Evolutionary conservation across 2,113 vertebrate species (phyloP), one percentile per base, ranked within the genome.

Genomic region (Aix galericulata): DNA sequence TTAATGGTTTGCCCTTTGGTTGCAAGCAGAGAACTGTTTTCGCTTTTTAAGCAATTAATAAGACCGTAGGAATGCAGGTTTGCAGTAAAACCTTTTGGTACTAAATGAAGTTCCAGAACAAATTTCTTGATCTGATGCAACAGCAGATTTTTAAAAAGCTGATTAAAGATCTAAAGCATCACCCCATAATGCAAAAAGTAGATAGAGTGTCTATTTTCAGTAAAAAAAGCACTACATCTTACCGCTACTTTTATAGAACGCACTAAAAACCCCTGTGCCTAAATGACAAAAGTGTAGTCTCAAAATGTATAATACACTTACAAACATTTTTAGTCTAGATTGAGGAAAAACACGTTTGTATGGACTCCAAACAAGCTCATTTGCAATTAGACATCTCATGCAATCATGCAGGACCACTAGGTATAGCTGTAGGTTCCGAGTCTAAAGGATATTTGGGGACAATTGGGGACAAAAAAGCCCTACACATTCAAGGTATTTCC

Each of bases 1-100:
- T 95, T 95, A 97, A 97, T 95, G 93, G 91, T 97, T 92, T 97
- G 96, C 98, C 98, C 98, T 98, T 98, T 98, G 98, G 98, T 98
- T 98, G 96, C 97, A 98, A 98, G 98, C 98, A 98, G 97, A 98
- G 95, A 98, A 98, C 84, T 22, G 91, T 96, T 97, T 97, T 97
- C 83, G 94, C 95, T 97, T 96, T 89, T 95, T 86, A 95, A 97
- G 96, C 85, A 94, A 72, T 93, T 97, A 97, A 96, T 91, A 97
- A 97, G 95, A 92, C 95, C 95, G 93, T 91, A 98, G 77, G 95
- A 96, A 98, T 56, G 53, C 95, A 97, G 97, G 91, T 93, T 64
- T 63, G 58, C 81, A 46, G 60, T 82, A 97, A 97, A 94, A 80
- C 73, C 60, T 89, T 90, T 96, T 80, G 79, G 87, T 92, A 88